Conservation (phyloP, 2,113 vertebrate genomes). For the Poeciliopsis turrubarensis region DNA sequence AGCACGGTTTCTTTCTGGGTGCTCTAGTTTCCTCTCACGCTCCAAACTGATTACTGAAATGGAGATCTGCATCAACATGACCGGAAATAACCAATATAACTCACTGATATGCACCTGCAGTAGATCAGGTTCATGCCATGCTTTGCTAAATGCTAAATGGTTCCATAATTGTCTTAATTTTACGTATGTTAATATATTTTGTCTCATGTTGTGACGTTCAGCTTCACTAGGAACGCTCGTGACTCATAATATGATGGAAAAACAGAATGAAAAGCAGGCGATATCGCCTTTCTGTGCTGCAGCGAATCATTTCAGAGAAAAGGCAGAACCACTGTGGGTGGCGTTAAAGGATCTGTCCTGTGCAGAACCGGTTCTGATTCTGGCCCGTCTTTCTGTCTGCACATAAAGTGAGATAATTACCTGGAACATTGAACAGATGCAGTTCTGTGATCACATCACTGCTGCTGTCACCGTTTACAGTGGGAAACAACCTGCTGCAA, state of each 20-base stretch:
- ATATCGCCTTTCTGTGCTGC: not conserved
- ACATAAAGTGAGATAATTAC: not conserved
- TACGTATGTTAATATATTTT: not conserved
- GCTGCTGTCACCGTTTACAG: not conserved
- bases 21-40: too few species aligned
- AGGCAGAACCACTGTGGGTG: conserved; percentile 8
- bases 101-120: too few species aligned
- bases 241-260: not conserved
- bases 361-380: not conserved
- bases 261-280: too few species aligned
- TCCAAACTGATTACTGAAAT: too few species aligned
- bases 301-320: not conserved
- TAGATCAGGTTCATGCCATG: too few species aligned
- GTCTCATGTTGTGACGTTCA: not conserved
- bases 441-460: not conserved
- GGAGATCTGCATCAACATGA: too few species aligned
- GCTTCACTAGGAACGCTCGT: not conserved
- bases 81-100: too few species aligned
- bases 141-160: too few species aligned
- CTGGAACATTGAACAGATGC: not conserved
- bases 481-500: conserved; percentile 4
- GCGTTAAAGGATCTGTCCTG: conserved; percentile 13
- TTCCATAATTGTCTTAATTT: not conserved
- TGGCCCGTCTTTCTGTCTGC: not conserved
- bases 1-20: too few species aligned